Evolutionary conservation across 2,888 invertebrate genomes (phyloP), one percentile per base, ranked within the genome.

Genomic region (Clanis bilineata): DNA sequence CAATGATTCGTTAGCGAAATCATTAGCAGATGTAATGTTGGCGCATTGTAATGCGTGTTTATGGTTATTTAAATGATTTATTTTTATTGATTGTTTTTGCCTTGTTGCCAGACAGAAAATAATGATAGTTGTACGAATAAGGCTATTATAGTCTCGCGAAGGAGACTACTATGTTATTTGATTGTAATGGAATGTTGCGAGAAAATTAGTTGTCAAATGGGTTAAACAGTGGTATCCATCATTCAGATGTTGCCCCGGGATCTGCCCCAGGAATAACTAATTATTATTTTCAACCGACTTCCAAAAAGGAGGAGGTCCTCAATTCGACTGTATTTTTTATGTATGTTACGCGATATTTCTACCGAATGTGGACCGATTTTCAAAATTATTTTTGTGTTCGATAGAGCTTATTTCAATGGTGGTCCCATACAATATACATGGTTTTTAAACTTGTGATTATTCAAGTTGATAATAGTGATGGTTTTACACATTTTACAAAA

Each of bases 41-140:
- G 85, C 82, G 86, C 85, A 90, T 90, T 92, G 91, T 91, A 89
- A 84, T 88, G 85, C 86, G 87, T 89, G 91, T 91, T 92, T 91
- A 91, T 90, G 88, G 88, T 90, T 90, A 91, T 92, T 91, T 90
- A 91, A 92, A 92, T 92, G 91, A 91, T 92, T 90, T 91, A 92
- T 92, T 91, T 91, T 91, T 92, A 92, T 92, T 92, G 90, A 91
- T 92, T 88, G 91, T 91, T 90, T 90, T 91, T 83, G 91, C 90
- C 90, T 91, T 90, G 91, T 86, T 90, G 86, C 86, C 71, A 89
- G 92, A 92, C 92, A 89, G 89, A 90, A 90, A 91, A 89, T 91
- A 92, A 92, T 92, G 90, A 89, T 87, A 83, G 84, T 71, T 77
- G 86, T 82, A 85, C 83, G 86, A 86, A 85, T 88, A 86, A 88